These are phyloP conservation scores for Chloroceryle inda DNA, from an alignment of 2,797 vertebrate species.

Conservation along the genomic window DNA sequence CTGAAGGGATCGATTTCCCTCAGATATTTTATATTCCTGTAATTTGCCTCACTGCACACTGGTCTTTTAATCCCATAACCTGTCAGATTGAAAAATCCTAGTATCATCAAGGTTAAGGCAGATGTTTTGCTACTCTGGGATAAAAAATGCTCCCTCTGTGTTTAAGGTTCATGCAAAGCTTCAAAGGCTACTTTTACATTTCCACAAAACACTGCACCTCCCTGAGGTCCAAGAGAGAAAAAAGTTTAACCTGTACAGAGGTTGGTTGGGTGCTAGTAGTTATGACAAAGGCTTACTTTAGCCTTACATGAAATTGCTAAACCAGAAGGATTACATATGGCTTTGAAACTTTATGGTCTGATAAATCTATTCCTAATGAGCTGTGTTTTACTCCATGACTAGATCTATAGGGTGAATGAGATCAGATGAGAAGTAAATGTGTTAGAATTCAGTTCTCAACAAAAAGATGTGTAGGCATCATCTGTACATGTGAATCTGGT, in stretches of 20 bases:
- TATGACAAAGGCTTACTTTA: not conserved
- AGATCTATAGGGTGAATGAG: not conserved
- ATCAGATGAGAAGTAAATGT: not conserved
- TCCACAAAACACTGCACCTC: not conserved
- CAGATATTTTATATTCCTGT: not conserved
- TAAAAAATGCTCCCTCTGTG: not conserved
- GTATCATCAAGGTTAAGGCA: not conserved
- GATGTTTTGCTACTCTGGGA: not conserved
- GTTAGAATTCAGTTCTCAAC: not conserved
- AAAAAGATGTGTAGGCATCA: not conserved
- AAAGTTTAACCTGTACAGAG: not conserved
- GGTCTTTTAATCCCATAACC: not conserved
- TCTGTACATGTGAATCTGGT: not conserved
- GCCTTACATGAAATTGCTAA: not conserved
- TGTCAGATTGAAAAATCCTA: not conserved
- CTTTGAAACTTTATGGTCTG: not conserved
- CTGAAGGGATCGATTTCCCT: not conserved
- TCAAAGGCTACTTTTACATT: not conserved
- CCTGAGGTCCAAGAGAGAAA: not conserved
- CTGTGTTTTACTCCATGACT: not conserved
- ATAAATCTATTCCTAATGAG: not conserved
- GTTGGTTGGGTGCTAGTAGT: not conserved
- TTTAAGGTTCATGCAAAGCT: not conserved
- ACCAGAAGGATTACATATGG: not conserved
- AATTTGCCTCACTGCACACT: not conserved